A percentile compares a stretch with the other conserved stretches of the same genome.
Conservation (phyloP, 1,140 invertebrate species). For the Rhagoletis pomonella region DNA sequence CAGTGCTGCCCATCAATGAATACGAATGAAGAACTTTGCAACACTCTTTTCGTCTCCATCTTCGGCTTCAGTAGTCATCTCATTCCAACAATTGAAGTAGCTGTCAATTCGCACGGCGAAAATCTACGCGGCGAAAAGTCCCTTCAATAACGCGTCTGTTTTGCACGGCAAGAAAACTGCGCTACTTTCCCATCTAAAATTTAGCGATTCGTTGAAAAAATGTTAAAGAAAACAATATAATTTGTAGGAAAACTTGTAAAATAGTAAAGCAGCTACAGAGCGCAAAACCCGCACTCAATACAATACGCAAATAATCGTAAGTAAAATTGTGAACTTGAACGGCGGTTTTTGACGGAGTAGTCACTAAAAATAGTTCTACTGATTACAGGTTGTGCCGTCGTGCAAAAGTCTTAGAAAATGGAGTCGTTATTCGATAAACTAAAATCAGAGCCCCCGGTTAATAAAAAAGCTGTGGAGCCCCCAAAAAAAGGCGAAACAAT, state of each 20-base stretch:
- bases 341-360: neutral
- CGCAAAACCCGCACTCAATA: neutral
- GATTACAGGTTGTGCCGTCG: neutral
- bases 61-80: neutral
- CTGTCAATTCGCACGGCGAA: constrained; percentile 13
- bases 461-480: neutral
- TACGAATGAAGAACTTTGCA: neutral
- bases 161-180: constrained; percentile 1
- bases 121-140: neutral
- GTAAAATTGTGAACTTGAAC: neutral
- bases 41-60: neutral
- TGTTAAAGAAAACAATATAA: neutral
- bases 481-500: neutral
- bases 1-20: neutral
- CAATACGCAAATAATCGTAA: neutral
- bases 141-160: constrained; percentile 27
- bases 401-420: constrained; percentile 37
- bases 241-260: neutral
- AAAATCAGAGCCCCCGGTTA: constrained; percentile 41
- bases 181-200: neutral
- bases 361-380: constrained; percentile 25
- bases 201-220: neutral
- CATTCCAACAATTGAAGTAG: neutral
- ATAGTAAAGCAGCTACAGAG: neutral
- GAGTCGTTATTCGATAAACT: constrained; percentile 52